Evolutionary conservation across 1,140 invertebrate genomes (phyloP).

Genomic region (Archivesica marissinica): DNA sequence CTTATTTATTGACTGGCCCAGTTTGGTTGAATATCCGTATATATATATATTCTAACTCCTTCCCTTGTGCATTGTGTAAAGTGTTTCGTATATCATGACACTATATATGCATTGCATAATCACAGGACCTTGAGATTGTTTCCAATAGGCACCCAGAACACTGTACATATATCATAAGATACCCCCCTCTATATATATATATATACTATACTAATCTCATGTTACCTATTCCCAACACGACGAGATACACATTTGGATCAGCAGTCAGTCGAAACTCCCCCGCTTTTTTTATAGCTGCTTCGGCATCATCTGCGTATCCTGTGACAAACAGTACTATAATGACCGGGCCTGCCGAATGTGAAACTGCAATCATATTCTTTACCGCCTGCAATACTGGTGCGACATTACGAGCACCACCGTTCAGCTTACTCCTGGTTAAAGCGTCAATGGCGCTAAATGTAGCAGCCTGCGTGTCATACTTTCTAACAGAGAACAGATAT

Average conservation of each 20-base stretch:
- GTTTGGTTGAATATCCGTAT: no score
- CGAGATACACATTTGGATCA: neutral
- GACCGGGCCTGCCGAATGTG: neutral
- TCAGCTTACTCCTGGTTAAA: neutral
- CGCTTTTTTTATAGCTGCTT: neutral
- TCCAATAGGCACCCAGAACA: no score
- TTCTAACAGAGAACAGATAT: neutral
- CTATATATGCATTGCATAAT: no score
- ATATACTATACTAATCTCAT: no score
- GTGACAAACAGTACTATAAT: constrained; percentile 16
- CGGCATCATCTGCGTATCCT: neutral
- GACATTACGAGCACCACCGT: neutral
- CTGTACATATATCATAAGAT: no score
- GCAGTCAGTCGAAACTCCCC: neutral
- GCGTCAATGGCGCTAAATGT: neutral
- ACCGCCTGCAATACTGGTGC: neutral
- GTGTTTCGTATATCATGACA: no score
- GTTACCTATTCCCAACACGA: constrained; percentile 11
- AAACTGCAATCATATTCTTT: neutral
- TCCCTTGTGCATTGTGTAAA: no score
- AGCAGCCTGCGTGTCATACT: neutral
- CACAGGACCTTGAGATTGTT: no score
- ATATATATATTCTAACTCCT: no score
- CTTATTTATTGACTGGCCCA: no score
- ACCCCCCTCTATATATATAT: no score